These are phyloP conservation scores for Atrina japonica DNA, from an alignment of 2,888 invertebrate genomes.

Conservation along the genomic window DNA sequence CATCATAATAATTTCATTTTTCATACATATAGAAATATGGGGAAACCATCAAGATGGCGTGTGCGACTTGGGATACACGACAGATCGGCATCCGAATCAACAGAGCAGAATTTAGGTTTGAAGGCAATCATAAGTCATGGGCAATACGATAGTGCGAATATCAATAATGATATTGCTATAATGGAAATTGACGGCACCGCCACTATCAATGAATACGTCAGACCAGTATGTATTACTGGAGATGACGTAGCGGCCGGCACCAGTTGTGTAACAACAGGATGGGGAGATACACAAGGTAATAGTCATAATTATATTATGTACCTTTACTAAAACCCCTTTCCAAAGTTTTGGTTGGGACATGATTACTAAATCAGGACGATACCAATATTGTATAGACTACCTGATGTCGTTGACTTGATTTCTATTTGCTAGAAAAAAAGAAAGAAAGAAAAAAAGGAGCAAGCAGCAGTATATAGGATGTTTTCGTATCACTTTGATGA, in stretches of 20 bases:
- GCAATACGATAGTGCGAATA: conserved; percentile 91
- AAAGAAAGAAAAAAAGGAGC: too few species aligned
- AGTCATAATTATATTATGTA: too few species aligned
- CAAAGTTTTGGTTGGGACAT: too few species aligned
- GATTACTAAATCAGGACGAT: too few species aligned
- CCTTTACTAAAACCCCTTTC: too few species aligned
- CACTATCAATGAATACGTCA: conserved; percentile 85
- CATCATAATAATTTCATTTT: too few species aligned
- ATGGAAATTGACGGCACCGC: conserved; percentile 85
- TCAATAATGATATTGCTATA: conserved; percentile 94
- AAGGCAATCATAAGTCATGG: conserved; percentile 86
- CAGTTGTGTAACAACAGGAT: conserved; percentile 93
- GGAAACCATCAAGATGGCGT: conserved; percentile 47
- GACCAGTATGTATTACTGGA: conserved; percentile 91
- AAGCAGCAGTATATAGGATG: too few species aligned
- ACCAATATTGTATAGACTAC: too few species aligned
- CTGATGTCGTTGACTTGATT: too few species aligned
- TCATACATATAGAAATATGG: conserved; percentile 24
- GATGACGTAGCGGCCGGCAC: conserved; percentile 46
- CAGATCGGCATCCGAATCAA: conserved; percentile 42
- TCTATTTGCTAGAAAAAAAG: too few species aligned
- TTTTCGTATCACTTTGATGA: too few species aligned
- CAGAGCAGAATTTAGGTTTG: conserved; percentile 45
- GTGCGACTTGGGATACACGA: conserved; percentile 59
- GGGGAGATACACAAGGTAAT: conserved; percentile 85